phyloP scores from a whole-genome alignment of 2,888 invertebrate genomes.

The Troides aeacus region DNA sequence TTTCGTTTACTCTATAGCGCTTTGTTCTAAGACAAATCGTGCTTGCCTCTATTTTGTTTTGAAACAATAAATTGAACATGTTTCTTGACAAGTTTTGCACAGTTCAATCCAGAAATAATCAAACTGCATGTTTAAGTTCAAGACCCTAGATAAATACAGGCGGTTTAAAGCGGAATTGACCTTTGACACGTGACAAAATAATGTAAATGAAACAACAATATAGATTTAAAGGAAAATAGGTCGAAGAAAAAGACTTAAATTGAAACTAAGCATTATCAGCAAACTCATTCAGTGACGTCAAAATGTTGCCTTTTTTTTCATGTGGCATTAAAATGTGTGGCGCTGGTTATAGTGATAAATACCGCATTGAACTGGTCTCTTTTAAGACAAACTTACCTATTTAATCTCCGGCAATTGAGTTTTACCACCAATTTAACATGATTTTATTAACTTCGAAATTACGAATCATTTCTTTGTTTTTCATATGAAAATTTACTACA shows the following conservation, averaged over 20 bases:
- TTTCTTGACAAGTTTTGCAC: constrained; percentile 1
- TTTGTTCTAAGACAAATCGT: background rate
- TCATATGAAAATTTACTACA: background rate
- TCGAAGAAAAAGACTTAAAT: background rate
- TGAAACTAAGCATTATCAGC: background rate
- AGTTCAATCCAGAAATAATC: constrained; percentile 27
- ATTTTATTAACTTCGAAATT: no score
- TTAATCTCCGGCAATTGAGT: no score
- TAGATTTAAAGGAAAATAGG: background rate
- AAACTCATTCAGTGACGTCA: background rate
- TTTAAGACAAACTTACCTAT: no score
- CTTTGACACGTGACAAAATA: constrained; percentile 13
- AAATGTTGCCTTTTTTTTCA: background rate
- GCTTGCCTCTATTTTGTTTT: background rate
- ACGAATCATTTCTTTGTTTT: no score
- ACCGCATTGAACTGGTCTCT: no score
- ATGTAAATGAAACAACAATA: background rate
- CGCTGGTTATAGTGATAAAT: no score
- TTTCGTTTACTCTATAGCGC: no score
- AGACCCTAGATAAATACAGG: constrained; percentile 32
- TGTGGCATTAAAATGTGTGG: background rate
- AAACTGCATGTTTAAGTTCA: constrained; percentile 21
- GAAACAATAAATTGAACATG: background rate
- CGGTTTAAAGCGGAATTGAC: constrained; percentile 26
- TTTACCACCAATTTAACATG: no score